Conservation (phyloP, 2,888 invertebrate species). For the Coenonympha glycerion region DNA sequence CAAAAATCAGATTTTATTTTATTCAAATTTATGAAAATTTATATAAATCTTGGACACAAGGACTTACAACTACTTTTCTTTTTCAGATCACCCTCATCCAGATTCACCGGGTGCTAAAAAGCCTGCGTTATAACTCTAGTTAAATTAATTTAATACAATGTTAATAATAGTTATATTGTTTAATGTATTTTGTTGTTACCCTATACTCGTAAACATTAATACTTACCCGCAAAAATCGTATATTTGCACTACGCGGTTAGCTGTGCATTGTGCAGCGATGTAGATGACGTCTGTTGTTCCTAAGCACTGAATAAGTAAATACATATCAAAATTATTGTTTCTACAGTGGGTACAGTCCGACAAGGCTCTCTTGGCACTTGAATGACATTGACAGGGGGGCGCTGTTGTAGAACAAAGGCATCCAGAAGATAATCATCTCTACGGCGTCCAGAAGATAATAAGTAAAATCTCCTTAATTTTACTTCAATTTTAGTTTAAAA, state of each 20-base stretch:
- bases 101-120: constrained; percentile 73
- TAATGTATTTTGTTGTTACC: constrained; percentile 62
- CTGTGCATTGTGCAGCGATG: background rate
- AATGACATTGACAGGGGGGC: no score
- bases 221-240: background rate
- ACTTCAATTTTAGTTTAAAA: no score
- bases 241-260: background rate
- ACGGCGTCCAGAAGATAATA: no score
- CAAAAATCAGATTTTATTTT: no score
- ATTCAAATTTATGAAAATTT: no score
- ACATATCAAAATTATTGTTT: no score
- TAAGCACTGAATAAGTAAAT: no score
- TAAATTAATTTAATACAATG: constrained; percentile 32
- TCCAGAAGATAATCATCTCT: no score
- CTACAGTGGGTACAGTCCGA: no score
- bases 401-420: no score
- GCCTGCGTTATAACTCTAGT: constrained; percentile 66
- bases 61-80: constrained; percentile 29
- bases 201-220: constrained; percentile 31
- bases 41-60: background rate
- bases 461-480: no score
- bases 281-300: background rate
- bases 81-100: constrained; percentile 67
- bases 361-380: no score
- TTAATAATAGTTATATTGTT: constrained; percentile 14